These are phyloP conservation scores for Hippoglossus stenolepis DNA, from an alignment of 2,113 vertebrate species.

Conservation along the genomic window DNA sequence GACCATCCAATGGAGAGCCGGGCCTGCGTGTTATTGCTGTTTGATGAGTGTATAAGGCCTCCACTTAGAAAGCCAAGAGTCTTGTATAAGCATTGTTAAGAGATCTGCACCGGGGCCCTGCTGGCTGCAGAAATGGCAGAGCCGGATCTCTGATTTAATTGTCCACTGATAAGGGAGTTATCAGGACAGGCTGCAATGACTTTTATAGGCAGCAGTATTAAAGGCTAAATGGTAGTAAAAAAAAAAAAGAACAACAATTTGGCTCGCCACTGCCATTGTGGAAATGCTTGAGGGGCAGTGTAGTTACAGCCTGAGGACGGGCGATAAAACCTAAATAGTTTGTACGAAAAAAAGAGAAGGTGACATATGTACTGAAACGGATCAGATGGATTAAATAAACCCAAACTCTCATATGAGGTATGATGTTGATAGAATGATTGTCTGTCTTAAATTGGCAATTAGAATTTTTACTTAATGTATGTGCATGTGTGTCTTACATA, in stretches of 20 bases:
- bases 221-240: conserved; percentile 59
- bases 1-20: conserved; percentile 51
- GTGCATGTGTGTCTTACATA: conserved; percentile 66
- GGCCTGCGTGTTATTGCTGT: conserved; percentile 42
- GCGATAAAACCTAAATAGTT: conserved; percentile 48
- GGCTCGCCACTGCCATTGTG: conserved; percentile 48
- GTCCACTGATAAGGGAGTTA: conserved; percentile 61
- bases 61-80: conserved; percentile 59
- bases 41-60: conserved; percentile 48
- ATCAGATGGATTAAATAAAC: neutral
- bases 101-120: conserved; percentile 39
- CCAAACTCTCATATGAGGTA: too few species aligned
- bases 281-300: conserved; percentile 24
- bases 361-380: neutral
- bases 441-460: too few species aligned
- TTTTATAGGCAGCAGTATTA: conserved; percentile 62
- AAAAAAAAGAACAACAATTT: conserved; percentile 64
- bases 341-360: conserved; percentile 6
- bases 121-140: conserved; percentile 31
- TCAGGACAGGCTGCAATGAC: conserved; percentile 55
- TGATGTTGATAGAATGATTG: neutral
- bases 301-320: conserved; percentile 36
- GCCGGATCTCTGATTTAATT: conserved; percentile 64
- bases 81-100: conserved; percentile 57
- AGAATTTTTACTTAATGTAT: neutral